Percentiles rank a stretch among this genome's conserved stretches.
Conservation (phyloP, 2,888 invertebrate species). For the Thereva nobilitata region DNA sequence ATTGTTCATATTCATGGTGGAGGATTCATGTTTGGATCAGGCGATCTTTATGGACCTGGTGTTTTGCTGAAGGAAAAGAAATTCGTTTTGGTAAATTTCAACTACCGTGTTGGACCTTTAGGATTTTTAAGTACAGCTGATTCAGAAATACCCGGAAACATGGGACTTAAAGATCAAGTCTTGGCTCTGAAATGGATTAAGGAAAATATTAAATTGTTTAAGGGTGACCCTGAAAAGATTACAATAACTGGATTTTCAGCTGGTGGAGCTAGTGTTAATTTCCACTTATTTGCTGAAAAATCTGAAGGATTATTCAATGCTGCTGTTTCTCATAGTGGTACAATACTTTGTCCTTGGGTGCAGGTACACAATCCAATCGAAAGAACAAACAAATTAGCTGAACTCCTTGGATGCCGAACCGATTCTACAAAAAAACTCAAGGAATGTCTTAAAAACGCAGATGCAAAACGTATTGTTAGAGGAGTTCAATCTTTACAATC, state of each 20-base stretch:
- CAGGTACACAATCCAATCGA: slow-evolving; percentile 60
- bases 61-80: slow-evolving; percentile 60
- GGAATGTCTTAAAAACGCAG: slow-evolving; percentile 62
- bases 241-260: too few relatives aligned
- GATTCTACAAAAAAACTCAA: slow-evolving; percentile 50
- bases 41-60: slow-evolving; percentile 56
- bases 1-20: slow-evolving; percentile 71
- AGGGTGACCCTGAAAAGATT: too few relatives aligned
- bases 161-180: too few relatives aligned
- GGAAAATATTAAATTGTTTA: too few relatives aligned
- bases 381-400: slow-evolving; percentile 66
- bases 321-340: slow-evolving; percentile 67
- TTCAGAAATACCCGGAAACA: too few relatives aligned
- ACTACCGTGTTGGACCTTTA: slow-evolving; percentile 71
- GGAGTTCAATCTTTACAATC: slow-evolving; percentile 54
- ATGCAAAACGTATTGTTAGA: slow-evolving; percentile 65
- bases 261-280: too few relatives aligned
- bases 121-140: slow-evolving; percentile 63
- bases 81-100: slow-evolving; percentile 69
- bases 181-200: too few relatives aligned
- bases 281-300: too few relatives aligned
- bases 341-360: slow-evolving; percentile 67
- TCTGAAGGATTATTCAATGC: slow-evolving; percentile 38
- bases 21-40: slow-evolving; percentile 69
- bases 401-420: slow-evolving; percentile 67